Evolutionary conservation across 2,888 invertebrate genomes (phyloP), one percentile per base, ranked within the genome.

Genomic region (Tromatobia lineatoria): DNA sequence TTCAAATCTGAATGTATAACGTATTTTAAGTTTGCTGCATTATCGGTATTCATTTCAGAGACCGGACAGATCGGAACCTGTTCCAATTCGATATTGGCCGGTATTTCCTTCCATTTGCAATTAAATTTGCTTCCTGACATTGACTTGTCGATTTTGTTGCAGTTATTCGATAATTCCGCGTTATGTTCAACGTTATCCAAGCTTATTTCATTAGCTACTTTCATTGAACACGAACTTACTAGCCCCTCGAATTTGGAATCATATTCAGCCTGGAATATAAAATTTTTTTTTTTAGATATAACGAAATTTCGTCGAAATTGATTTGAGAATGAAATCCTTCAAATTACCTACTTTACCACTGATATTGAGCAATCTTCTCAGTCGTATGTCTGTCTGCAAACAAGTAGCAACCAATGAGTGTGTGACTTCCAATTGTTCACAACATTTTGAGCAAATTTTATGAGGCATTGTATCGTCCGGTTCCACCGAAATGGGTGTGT

Each of bases 401-500:
- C 88, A 90, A 25, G 77, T 90, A 2, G 86, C 47, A 10, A 88
- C 88, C 29, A 92, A 61, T 1, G 86, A 88, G 71, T 92, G 91
- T 0, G 87, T 83, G 23, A 83, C 71, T 82, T 92, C 91, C 10
- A 92, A 66, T 85, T 89, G 90, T 1, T 88, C 82, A 57, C 85
- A 89, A 75, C 91, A 91, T 50, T 89, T 86, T 3, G 69, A 54
- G 45, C 91, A 91, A 20, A 92, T 81, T 82, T 88, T 89, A 42
- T 87, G 89, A 6, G 91, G 90, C 85, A 91, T 83, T 7, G 78
- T 45, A 54, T 92, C 92, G 2, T 87, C 80, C 13, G 64, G 29
- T 18, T 87, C 79, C 15, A 91, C 47, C 10, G 64, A 57, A 20
- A 93, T 90, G 20, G 93, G 92, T 69, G 91, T 87, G 81, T 91